Evolutionary conservation across 2,113 vertebrate genomes (phyloP).

Genomic region (Oenanthe oenanthe): DNA sequence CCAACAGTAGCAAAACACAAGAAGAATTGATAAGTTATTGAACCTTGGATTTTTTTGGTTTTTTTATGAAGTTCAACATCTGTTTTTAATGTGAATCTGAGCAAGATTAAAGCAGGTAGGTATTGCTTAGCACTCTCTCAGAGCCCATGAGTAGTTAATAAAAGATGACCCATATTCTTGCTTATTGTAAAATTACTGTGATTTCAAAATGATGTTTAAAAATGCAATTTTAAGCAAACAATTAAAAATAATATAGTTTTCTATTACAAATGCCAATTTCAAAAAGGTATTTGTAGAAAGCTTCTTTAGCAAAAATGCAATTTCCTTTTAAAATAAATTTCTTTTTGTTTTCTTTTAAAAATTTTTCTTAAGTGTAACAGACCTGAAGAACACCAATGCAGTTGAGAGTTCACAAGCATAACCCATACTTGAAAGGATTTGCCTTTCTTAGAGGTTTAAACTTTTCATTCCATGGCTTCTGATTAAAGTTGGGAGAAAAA

Average conservation of each 20-base stretch:
- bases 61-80: not conserved
- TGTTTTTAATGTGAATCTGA: not conserved
- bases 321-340: not conserved
- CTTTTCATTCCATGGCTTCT: not conserved
- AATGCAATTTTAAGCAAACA: not conserved
- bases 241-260: not conserved
- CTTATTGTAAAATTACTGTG: not conserved
- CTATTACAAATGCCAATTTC: not conserved
- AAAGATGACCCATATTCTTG: not conserved
- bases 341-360: not conserved
- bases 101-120: not conserved
- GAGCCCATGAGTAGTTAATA: not conserved
- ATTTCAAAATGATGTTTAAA: not conserved
- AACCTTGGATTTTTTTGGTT: not conserved
- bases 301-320: not conserved
- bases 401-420: not conserved
- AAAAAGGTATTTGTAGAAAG: not conserved
- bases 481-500: not conserved
- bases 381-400: not conserved
- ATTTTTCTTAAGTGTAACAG: rapidly evolving
- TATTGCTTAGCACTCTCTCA: not conserved
- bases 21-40: not conserved
- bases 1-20: not conserved
- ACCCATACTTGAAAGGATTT: not conserved
- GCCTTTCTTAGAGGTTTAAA: not conserved